Base-by-base conservation (phyloP, 2,888 invertebrate species). In the Troides aeacus region DNA sequence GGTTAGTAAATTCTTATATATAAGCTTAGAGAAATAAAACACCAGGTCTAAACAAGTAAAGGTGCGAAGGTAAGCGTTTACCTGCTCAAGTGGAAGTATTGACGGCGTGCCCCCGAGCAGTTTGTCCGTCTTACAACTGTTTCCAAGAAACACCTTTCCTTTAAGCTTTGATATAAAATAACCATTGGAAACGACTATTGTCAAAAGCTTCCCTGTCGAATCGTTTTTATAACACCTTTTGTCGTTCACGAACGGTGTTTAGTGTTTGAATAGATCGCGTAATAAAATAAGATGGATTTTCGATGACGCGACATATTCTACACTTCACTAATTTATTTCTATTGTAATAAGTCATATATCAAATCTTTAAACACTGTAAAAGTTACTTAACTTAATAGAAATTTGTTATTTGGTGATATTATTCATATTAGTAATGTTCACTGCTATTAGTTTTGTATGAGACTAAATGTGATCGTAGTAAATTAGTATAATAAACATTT, bases 21-120 rank as follows among this genome's bases (percentile, higher is more conserved):
- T 53, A n/a, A n/a, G n/a, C 18, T 53, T n/a, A 53, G 18, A 21
- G 23, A 12, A 7, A 58, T 58, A 58, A 58, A 58, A 58, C 23
- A 24, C 69, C 71, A 69, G 66, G 66, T 69, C 50, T 53, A 46
- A 65, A 61, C 53, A 18, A 60, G 50, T 18, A n/a, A 62, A 72
- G 69, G 71, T 68, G 68, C 58, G 61, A 64, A 30, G 64, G 36
- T 72, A 73, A 73, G 64, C 68, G 70, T 72, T 73, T 78, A 78
- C 77, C 78, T 77, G 77, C 72, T 64, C 71, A 62, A 62, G 61
- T 65, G 57, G 36, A 60, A 50, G 60, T 64, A 61, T 69, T 65
- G 69, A 61, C 57, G 57, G 46, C 69, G 61, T 46, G 65, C 69
- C 69, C 36, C 42, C 30, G 62, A 61, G 57, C 57, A 61, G 36